Conservation (phyloP, 2,113 vertebrate species). For the Osmerus eperlanus region DNA sequence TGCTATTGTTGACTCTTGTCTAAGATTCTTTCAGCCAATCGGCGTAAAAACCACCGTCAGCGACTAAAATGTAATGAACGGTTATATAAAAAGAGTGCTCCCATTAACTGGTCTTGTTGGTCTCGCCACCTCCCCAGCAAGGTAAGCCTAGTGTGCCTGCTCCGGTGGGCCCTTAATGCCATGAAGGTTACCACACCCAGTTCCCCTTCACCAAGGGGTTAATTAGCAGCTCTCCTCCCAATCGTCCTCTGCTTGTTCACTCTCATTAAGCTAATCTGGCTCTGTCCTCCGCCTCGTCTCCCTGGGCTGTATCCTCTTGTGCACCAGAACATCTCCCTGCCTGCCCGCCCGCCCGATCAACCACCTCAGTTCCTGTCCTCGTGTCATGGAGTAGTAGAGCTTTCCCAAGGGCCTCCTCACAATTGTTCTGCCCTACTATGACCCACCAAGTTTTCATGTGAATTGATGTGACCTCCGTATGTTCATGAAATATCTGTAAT, state of each 20-base stretch:
- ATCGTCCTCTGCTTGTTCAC: conserved; percentile 70
- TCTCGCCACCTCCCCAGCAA: not conserved
- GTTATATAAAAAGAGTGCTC: too few relatives aligned
- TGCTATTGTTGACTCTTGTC: too few relatives aligned
- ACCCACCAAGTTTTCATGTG: conserved; percentile 7
- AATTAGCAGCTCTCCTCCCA: conserved; percentile 64
- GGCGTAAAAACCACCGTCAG: too few relatives aligned
- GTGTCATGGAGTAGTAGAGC: conserved; percentile 38
- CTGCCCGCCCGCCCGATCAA: not conserved
- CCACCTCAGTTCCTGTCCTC: conserved; percentile 8
- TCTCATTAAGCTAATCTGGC: conserved; percentile 74
- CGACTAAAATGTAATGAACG: too few relatives aligned
- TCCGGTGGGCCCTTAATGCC: conserved; percentile 18
- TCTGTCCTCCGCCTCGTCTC: conserved; percentile 61
- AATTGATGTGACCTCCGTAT: not conserved
- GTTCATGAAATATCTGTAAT: too few relatives aligned
- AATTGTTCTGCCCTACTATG: not conserved
- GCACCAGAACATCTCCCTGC: conserved; percentile 45
- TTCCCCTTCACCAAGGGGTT: conserved; percentile 59
- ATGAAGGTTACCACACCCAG: conserved; percentile 43
- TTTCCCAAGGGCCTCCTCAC: conserved; percentile 7
- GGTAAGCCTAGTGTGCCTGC: not conserved
- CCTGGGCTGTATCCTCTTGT: conserved; percentile 52
- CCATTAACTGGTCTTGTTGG: too few relatives aligned
- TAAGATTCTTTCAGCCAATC: too few relatives aligned